These are phyloP conservation scores for Colius striatus DNA, from an alignment of 2,113 vertebrate genomes.

Conservation along the genomic window DNA sequence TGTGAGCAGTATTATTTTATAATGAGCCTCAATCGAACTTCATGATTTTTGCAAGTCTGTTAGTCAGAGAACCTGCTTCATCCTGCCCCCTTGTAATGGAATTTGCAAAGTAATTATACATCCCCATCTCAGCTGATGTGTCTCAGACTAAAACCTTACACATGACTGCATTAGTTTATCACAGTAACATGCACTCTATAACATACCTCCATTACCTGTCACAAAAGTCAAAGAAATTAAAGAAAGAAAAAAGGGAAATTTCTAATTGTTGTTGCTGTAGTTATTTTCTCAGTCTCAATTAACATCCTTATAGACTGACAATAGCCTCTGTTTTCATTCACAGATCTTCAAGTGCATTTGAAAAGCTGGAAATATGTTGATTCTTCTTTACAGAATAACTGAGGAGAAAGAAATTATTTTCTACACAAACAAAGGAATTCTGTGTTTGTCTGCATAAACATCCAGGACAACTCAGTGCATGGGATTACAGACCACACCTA, in stretches of 20 bases:
- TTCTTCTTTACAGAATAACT: neutral
- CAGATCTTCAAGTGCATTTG: neutral
- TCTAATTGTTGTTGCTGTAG: neutral
- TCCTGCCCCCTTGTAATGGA: slow-evolving; percentile 55
- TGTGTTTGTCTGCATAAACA: neutral
- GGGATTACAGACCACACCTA: neutral
- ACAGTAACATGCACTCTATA: neutral
- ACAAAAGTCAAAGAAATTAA: slow-evolving; percentile 27
- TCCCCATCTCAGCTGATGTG: neutral
- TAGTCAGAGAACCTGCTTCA: slow-evolving; percentile 38
- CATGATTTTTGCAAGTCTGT: slow-evolving; percentile 59
- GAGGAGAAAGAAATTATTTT: neutral
- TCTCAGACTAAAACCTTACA: slow-evolving; percentile 4
- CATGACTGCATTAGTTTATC: slow-evolving; percentile 51
- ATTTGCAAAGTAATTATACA: slow-evolving; percentile 64
- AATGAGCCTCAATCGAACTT: slow-evolving; percentile 44
- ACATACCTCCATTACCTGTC: slow-evolving; percentile 11
- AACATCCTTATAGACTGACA: neutral
- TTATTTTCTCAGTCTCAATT: neutral
- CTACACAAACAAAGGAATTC: neutral
- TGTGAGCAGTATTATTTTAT: slow-evolving; percentile 16
- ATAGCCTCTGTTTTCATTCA: neutral
- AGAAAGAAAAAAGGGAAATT: neutral
- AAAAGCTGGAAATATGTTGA: neutral
- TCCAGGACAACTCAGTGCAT: accelerated